These are phyloP conservation scores for Cyprinodon variegatus DNA, from an alignment of 2,113 vertebrate genomes.

Conservation along the genomic window DNA sequence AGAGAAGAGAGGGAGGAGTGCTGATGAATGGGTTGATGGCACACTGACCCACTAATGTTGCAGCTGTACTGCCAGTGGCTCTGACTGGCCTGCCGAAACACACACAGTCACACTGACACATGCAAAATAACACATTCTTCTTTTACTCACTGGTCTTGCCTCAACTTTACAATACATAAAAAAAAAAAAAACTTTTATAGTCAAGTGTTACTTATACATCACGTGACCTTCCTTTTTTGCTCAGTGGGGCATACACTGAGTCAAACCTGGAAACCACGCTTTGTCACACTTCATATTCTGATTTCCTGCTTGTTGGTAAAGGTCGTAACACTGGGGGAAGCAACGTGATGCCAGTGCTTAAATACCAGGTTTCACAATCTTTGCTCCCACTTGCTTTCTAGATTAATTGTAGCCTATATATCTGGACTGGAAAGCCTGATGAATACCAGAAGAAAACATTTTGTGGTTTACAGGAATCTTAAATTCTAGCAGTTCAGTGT, in stretches of 20 bases:
- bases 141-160: slow-evolving; percentile 5
- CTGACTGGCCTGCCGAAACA: slow-evolving; percentile 60
- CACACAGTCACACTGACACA: slow-evolving; percentile 23
- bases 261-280: slow-evolving; percentile 5
- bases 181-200: not conserved
- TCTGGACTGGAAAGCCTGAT: slow-evolving; percentile 6
- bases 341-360: slow-evolving; percentile 9
- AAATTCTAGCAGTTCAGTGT: not conserved
- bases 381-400: slow-evolving; percentile 21
- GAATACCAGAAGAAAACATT: not conserved
- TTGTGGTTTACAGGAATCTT: not conserved
- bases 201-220: not conserved
- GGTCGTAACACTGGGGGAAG: slow-evolving; percentile 42
- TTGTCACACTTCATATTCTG: slow-evolving; percentile 28
- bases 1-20: slow-evolving; percentile 55
- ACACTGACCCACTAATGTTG: slow-evolving; percentile 83
- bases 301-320: slow-evolving; percentile 13
- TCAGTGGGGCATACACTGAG: not conserved
- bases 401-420: slow-evolving; percentile 27
- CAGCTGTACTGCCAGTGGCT: slow-evolving; percentile 72
- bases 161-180: not conserved
- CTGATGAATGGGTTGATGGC: slow-evolving; percentile 79
- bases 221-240: slow-evolving; percentile 12
- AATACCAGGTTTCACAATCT: slow-evolving; percentile 47
- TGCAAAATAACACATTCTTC: slow-evolving; percentile 21